A percentile compares a stretch with the other conserved stretches of the same genome.
Conservation (phyloP, 2,113 vertebrate genomes). For the Pterocles gutturalis region DNA sequence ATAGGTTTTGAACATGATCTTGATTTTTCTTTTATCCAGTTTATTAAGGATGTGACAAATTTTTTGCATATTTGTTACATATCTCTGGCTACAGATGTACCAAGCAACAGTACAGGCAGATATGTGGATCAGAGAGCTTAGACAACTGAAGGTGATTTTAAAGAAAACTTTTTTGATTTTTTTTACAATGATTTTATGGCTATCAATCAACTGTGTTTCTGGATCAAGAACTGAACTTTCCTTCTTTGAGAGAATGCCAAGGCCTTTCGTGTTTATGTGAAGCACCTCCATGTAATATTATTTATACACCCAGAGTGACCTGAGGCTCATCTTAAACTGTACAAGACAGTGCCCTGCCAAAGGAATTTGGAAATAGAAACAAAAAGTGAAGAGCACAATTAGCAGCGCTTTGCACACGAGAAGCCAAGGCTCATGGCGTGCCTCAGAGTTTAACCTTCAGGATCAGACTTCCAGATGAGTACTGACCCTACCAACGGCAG, state of each 20-base stretch:
- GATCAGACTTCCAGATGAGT: neutral
- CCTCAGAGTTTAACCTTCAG: neutral
- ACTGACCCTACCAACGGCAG: no score
- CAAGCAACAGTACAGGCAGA: neutral
- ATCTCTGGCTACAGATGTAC: neutral
- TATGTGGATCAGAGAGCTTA: neutral
- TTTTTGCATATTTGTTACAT: neutral
- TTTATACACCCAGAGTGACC: neutral
- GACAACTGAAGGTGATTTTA: neutral
- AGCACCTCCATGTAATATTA: neutral
- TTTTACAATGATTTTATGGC: neutral
- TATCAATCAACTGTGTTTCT: neutral
- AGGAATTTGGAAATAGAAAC: neutral
- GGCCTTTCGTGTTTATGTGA: neutral
- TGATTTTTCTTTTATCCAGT: neutral
- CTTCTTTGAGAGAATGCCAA: neutral
- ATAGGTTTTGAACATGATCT: neutral
- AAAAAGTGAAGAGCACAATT: neutral
- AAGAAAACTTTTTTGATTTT: neutral
- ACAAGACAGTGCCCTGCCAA: neutral
- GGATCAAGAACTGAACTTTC: neutral
- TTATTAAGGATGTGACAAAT: conserved; percentile 6
- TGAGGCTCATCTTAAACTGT: neutral
- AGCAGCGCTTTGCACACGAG: neutral
- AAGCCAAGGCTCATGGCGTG: neutral